Evolutionary conservation across 1,140 invertebrate species (phyloP), one percentile per base, ranked within the genome.

Genomic region (Solenopsis fugax): DNA sequence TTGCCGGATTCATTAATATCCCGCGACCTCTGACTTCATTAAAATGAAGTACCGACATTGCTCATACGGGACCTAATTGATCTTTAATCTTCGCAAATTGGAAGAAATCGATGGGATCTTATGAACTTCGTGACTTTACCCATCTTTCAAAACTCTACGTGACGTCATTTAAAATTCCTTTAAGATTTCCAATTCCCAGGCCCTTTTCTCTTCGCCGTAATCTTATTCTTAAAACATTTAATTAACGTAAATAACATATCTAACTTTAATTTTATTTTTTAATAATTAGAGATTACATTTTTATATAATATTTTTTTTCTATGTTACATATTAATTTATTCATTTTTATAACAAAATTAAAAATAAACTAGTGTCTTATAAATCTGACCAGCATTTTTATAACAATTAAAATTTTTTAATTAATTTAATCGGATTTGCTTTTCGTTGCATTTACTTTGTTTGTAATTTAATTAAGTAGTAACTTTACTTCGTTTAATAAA

Each of bases 11-110:
- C 75, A 88, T 90, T 72, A 77, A 24, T 62, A 41, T 24, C 18
- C 45, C 29, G n/a, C 52, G 62, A 88, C 73, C 87, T 84, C 41
- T 90, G 77, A 75, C 62, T 71, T 60, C 18, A 3, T 21, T 54
- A 29, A 77, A 87, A 69, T 45, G 13, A 37, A 76, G 48, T 37
- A 56, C 24, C 45, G 60, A 18, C 77, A 81, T 90, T 87, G 72
- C 88, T 91, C 82, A 84, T 78, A 72, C 54, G 21, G 34, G 56
- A 60, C 21, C 75, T 90, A 91, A 91, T 91, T 91, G 87, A 90
- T 90, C 87, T 54, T 90, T 90, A 90, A 90, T 90, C 89, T 82
- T 54, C 18, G 80, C 29, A 81, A 75, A 88, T 86, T 48, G 65
- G 54, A 58, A 62, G 64, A 34, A 73, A 69, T 78, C 50, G 13